These are phyloP conservation scores for Herpetotheres cachinnans DNA, from an alignment of 2,113 vertebrate genomes.

Conservation along the genomic window DNA sequence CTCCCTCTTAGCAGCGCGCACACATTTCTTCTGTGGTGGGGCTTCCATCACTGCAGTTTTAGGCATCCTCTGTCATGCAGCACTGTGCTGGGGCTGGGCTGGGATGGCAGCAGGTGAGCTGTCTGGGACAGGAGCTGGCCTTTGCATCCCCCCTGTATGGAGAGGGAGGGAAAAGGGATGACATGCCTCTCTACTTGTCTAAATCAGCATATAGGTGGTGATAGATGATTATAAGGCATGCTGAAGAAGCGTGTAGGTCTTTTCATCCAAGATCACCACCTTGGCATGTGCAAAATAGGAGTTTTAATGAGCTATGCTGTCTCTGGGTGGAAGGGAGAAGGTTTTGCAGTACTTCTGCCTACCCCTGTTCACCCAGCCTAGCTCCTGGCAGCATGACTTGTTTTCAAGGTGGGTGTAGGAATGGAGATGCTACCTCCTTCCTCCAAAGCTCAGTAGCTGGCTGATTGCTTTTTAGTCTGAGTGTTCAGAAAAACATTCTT, in stretches of 20 bases:
- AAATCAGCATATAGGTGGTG: not conserved
- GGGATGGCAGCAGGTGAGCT: no score
- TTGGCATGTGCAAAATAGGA: accelerated
- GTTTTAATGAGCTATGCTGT: accelerated
- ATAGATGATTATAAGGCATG: not conserved
- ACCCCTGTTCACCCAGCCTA: not conserved
- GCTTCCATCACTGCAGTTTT: not conserved
- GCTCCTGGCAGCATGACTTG: not conserved
- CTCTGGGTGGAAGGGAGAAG: not conserved
- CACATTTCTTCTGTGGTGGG: not conserved
- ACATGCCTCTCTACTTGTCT: not conserved
- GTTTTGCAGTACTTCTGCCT: not conserved
- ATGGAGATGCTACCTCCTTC: not conserved
- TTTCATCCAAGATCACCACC: not conserved
- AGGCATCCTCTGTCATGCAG: accelerated
- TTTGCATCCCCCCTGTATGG: not conserved
- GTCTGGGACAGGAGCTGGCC: not conserved
- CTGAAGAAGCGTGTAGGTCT: not conserved
- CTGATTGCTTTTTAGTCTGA: not conserved
- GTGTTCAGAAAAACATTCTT: not conserved
- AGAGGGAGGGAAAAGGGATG: not conserved
- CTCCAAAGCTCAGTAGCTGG: not conserved
- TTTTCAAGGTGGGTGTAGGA: not conserved
- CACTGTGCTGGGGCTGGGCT: no score
- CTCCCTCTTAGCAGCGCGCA: not conserved